These are phyloP conservation scores for Pholis gunnellus DNA, from an alignment of 2,113 vertebrate species.

Conservation along the genomic window DNA sequence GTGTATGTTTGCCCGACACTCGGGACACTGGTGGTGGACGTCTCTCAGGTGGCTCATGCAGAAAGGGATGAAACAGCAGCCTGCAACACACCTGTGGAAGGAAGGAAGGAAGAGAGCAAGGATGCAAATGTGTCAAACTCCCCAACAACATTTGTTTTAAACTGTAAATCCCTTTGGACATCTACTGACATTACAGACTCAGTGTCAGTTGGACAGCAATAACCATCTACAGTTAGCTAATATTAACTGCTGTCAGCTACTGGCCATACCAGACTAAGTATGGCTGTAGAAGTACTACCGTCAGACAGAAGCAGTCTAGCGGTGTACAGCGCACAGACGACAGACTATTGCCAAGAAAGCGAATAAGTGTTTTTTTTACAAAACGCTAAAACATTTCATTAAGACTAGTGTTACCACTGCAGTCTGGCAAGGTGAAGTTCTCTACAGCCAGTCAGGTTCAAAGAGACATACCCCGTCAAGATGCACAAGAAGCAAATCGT, in stretches of 20 bases:
- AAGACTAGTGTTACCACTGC: background rate
- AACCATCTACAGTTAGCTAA: no score
- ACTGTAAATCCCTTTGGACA: background rate
- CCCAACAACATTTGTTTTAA: background rate
- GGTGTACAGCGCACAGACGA: background rate
- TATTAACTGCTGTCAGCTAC: no score
- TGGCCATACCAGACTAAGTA: no score
- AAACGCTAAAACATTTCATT: background rate
- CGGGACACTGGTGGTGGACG: slow-evolving; percentile 87
- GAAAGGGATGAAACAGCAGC: slow-evolving; percentile 93
- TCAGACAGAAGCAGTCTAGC: no score
- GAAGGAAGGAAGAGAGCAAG: background rate
- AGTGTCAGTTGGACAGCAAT: background rate
- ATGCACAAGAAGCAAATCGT: slow-evolving; percentile 49
- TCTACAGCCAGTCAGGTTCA: background rate
- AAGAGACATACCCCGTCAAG: slow-evolving; percentile 56
- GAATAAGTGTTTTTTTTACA: background rate
- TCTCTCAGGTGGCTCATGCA: slow-evolving; percentile 82
- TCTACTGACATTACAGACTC: background rate
- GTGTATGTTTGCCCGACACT: slow-evolving; percentile 74
- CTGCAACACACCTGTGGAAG: slow-evolving; percentile 81
- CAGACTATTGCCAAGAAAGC: background rate
- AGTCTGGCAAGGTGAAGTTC: no score
- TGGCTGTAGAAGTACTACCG: no score
- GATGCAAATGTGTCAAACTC: background rate